Conservation (phyloP, 2,113 vertebrate genomes). For the Acrocephalus kingi region DNA sequence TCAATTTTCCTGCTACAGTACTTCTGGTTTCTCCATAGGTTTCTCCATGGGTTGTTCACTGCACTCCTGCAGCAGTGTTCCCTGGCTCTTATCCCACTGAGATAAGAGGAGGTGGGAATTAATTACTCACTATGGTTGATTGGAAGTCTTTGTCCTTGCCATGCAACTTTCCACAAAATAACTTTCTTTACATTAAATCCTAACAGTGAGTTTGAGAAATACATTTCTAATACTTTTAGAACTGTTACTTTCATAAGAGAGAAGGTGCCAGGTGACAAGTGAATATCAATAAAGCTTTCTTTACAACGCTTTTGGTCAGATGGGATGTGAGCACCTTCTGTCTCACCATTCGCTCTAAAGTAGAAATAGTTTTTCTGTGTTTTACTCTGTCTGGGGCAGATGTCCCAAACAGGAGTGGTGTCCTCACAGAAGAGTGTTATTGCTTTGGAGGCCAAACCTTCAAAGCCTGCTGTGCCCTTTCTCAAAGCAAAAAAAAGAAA, state of each 20-base stretch:
- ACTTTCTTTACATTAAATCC: not conserved
- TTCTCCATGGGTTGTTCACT: not conserved
- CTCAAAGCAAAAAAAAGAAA: not conserved
- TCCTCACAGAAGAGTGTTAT: not conserved
- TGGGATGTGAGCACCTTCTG: not conserved
- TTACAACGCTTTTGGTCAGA: not conserved
- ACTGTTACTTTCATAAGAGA: not conserved
- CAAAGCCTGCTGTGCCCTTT: not conserved
- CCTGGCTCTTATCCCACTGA: not conserved
- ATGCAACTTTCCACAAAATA: not conserved
- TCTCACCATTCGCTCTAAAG: not conserved
- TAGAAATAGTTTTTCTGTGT: not conserved
- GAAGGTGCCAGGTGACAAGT: not conserved
- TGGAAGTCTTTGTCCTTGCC: not conserved
- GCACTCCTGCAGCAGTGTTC: not conserved
- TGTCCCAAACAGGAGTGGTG: accelerated
- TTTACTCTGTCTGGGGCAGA: not conserved
- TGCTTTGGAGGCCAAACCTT: not conserved
- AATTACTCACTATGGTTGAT: not conserved
- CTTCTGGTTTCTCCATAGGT: not conserved
- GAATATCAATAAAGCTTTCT: not conserved
- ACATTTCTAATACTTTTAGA: not conserved
- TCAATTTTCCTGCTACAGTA: not conserved
- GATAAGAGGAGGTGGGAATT: not conserved
- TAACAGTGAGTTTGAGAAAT: not conserved